Percentiles rank a stretch among this genome's conserved stretches.
Evolutionary conservation across 2,797 vertebrate species (phyloP).

Genomic region (Echiichthys vipera): DNA sequence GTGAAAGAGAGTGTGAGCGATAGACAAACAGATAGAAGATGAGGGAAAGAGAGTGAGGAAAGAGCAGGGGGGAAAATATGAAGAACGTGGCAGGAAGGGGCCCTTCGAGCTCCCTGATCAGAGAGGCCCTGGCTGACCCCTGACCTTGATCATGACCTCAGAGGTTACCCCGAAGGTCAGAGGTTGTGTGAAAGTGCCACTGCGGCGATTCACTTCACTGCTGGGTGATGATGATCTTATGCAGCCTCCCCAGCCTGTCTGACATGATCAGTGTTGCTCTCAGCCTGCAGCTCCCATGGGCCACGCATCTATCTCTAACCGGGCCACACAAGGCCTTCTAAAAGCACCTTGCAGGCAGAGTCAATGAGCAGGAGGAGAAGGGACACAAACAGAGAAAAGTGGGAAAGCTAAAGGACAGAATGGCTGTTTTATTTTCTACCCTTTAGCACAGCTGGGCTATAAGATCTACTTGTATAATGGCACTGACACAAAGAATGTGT

Average conservation of each 20-base stretch:
- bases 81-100: slow-evolving; percentile 36
- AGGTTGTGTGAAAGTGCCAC: slow-evolving; percentile 87
- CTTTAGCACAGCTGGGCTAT: slow-evolving; percentile 35
- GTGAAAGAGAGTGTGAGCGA: slow-evolving; percentile 67
- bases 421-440: slow-evolving; percentile 60
- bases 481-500: slow-evolving; percentile 58
- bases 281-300: slow-evolving; percentile 74
- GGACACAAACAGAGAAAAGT: slow-evolving; percentile 67
- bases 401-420: slow-evolving; percentile 69
- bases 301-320: slow-evolving; percentile 76
- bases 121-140: slow-evolving; percentile 78
- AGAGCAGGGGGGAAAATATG: background rate
- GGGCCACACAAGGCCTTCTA: slow-evolving; percentile 72
- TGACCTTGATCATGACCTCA: slow-evolving; percentile 84
- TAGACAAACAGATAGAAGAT: slow-evolving; percentile 68
- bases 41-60: slow-evolving; percentile 35
- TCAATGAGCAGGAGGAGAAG: slow-evolving; percentile 66
- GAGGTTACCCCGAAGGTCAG: slow-evolving; percentile 76
- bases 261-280: slow-evolving; percentile 80
- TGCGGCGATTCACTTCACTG: slow-evolving; percentile 80
- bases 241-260: slow-evolving; percentile 81
- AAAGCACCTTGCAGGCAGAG: slow-evolving; percentile 80
- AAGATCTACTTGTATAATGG: slow-evolving; percentile 43
- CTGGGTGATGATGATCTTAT: slow-evolving; percentile 82
- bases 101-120: slow-evolving; percentile 60